Base-by-base conservation (phyloP, 2,113 vertebrate species). In the Larimichthys polyactis region DNA sequence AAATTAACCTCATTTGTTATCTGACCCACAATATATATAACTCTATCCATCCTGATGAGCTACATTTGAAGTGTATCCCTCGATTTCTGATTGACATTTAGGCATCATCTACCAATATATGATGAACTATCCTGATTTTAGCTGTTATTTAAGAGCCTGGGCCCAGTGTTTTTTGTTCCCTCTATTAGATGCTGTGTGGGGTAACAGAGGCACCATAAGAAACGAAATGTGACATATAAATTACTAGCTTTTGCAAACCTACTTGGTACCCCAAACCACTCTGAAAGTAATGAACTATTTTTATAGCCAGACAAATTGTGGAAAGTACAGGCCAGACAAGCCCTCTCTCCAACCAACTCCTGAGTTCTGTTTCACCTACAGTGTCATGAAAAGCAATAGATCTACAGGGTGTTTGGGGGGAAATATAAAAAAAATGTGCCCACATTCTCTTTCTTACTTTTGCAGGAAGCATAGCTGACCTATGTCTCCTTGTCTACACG, bases 401-500 rank as follows among this genome's bases (percentile, higher is more conserved):
- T 40, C 36, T 40, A 40, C 7, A 9, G 36, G 57, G 19, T 71
- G 43, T 57, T 55, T 44, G 10, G 4, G 11, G 29, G 2, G 3
- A 4, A n/a, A 19, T 58, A 22, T 46, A 40, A 24, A 2, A 11
- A 46, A 32, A 15, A 15, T 57, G 55, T 60, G 17, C 0, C 22
- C 16, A 52, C n/a, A 70, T 65, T 46, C 11, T 3, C 15, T 22
- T 7, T 14, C 7, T 32, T 3, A 29, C 52, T 36, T 65, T 62
- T 63, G 55, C 43, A 27, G 40, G 4, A 69, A 57, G 46, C 64
- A 59, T 6, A 27, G 16, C 52, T 70, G 78, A 84, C 78, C 66
- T 83, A 60, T 81, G 57, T 77, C 51, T 89, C 71, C 71, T 66
- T 71, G 52, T 63, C 43, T 63, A 60, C 73, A 66, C 44, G 59